Evolutionary conservation across 1,140 invertebrate genomes (phyloP).

Genomic region (Linepithema humile): DNA sequence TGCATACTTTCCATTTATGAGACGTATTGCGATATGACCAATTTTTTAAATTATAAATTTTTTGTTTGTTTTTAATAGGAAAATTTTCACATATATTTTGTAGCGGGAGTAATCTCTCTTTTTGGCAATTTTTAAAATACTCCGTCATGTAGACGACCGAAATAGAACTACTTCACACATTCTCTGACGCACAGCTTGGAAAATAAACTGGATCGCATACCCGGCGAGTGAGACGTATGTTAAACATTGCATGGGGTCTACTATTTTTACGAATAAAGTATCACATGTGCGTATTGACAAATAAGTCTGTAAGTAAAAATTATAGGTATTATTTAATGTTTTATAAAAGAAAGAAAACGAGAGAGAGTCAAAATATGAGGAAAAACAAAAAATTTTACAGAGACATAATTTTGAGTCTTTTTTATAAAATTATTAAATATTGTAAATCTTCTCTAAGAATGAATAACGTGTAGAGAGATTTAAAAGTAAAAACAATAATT

Average conservation of each 20-base stretch:
- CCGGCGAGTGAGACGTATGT: background rate
- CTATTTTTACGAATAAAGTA: conserved; percentile 56
- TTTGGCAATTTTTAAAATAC: conserved; percentile 16
- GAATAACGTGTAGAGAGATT: background rate
- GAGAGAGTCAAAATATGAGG: background rate
- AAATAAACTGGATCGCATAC: conserved; percentile 51
- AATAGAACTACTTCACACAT: conserved; percentile 46
- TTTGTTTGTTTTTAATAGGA: background rate
- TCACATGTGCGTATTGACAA: background rate
- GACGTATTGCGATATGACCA: no score
- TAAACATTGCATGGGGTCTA: conserved; percentile 53
- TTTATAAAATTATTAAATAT: background rate
- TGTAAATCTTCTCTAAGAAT: background rate
- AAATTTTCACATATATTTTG: background rate
- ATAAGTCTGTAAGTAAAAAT: background rate
- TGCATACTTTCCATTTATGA: no score
- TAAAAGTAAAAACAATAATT: background rate
- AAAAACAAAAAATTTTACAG: background rate
- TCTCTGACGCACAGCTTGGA: conserved; percentile 28
- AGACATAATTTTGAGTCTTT: background rate
- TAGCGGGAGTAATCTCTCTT: background rate
- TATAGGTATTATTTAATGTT: background rate
- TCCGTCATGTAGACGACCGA: background rate
- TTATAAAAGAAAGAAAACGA: background rate
- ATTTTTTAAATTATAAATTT: no score